phyloP scores from a whole-genome alignment of 2,113 vertebrate genomes.

The Oreochromis aureus region DNA sequence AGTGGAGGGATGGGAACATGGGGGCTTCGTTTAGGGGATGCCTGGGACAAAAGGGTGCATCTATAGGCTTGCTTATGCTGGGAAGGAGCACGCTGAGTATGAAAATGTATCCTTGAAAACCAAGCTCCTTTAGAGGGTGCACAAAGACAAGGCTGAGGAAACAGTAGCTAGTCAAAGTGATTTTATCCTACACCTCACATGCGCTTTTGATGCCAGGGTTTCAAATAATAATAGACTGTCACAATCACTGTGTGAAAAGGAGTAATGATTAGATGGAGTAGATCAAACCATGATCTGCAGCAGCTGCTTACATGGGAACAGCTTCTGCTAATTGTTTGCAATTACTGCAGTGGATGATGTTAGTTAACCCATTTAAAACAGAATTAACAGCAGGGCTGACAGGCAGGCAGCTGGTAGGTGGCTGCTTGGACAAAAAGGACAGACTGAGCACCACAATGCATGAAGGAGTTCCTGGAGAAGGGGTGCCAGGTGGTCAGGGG shows the following conservation, averaged over 20 bases:
- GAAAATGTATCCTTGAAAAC: slow-evolving; percentile 53
- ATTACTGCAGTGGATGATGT: slow-evolving; percentile 31
- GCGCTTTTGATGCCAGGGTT: background rate
- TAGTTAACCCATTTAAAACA: slow-evolving; percentile 33
- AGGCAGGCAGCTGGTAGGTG: slow-evolving; percentile 68
- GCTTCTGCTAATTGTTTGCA: slow-evolving; percentile 27
- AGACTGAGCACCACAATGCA: slow-evolving; percentile 59
- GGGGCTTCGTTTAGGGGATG: slow-evolving; percentile 39
- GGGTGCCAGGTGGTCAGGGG: slow-evolving; percentile 72
- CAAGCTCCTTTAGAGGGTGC: slow-evolving; percentile 2
- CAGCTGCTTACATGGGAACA: background rate
- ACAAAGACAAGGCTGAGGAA: slow-evolving; percentile 45
- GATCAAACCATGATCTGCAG: background rate
- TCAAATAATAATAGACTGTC: background rate
- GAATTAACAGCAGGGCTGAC: slow-evolving; percentile 54
- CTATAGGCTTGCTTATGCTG: slow-evolving; percentile 51
- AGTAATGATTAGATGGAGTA: background rate
- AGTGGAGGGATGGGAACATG: slow-evolving; percentile 75
- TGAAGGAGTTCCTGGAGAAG: slow-evolving; percentile 68
- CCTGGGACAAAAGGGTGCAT: slow-evolving; percentile 61
- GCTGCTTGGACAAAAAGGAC: slow-evolving; percentile 55
- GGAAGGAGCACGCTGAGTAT: slow-evolving; percentile 43
- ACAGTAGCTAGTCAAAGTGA: slow-evolving; percentile 44
- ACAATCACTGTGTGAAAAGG: background rate
- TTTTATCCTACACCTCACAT: slow-evolving; percentile 47